A percentile compares a stretch with the other conserved stretches of the same genome.
These are phyloP conservation scores for Cantharis rufa DNA, from an alignment of 2,888 invertebrate species.

Conservation along the genomic window DNA sequence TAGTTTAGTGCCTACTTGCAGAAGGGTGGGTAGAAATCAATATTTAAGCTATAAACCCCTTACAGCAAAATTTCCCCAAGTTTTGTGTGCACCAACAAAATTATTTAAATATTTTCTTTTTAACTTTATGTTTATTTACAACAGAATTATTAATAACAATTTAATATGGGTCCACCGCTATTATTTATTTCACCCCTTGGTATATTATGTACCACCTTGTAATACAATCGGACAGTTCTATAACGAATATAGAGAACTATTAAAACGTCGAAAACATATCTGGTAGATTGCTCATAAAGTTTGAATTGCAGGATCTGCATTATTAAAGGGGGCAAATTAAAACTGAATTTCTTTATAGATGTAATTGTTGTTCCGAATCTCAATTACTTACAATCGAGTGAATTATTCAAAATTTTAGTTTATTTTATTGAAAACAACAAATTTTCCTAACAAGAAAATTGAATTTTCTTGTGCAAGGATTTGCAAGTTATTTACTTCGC, in stretches of 20 bases:
- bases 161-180: neutral
- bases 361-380: neutral
- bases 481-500: neutral
- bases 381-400: neutral
- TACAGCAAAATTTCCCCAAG: conserved; percentile 42
- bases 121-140: neutral
- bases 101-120: neutral
- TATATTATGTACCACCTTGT: neutral
- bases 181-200: neutral
- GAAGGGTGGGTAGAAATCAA: conserved; percentile 51
- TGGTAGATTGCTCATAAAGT: neutral
- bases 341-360: neutral
- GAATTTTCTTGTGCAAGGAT: neutral
- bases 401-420: neutral
- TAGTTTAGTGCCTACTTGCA: conserved; percentile 25
- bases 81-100: conserved; percentile 10
- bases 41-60: conserved; percentile 45
- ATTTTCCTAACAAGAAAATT: neutral
- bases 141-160: neutral
- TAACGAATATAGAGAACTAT: neutral
- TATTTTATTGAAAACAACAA: neutral
- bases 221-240: neutral
- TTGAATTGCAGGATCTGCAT: neutral
- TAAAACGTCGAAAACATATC: neutral
- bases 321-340: neutral